Percentiles rank a stretch among this genome's conserved stretches.
These are phyloP conservation scores for Spicauda simplicius DNA, from an alignment of 2,888 invertebrate genomes.

Conservation along the genomic window DNA sequence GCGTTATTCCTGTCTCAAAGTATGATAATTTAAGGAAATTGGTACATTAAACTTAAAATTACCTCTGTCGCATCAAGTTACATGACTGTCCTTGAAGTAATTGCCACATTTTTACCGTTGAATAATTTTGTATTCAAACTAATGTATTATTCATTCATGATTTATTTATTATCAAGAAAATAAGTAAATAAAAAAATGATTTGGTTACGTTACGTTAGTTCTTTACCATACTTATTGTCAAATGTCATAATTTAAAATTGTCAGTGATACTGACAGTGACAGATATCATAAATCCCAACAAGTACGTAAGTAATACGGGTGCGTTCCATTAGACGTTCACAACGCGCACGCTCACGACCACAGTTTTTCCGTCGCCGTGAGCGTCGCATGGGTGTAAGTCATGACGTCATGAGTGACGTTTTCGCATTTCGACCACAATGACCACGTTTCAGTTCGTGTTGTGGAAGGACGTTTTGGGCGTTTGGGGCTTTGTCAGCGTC, in stretches of 20 bases:
- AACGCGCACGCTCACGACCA: too few relatives aligned
- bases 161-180: conserved; percentile 42
- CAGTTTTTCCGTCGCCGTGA: too few relatives aligned
- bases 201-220: conserved; percentile 40
- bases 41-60: conserved; percentile 38
- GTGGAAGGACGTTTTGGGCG: too few relatives aligned
- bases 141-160: conserved; percentile 49
- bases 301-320: too few relatives aligned
- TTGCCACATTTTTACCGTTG: conserved; percentile 68
- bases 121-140: conserved; percentile 26
- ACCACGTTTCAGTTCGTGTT: too few relatives aligned
- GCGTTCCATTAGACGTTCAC: too few relatives aligned
- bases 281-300: too few relatives aligned
- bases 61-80: conserved; percentile 68
- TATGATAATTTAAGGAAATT: not conserved
- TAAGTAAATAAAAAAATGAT: conserved; percentile 21
- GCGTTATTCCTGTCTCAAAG: not conserved
- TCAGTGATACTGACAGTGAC: too few relatives aligned
- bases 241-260: not conserved
- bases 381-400: too few relatives aligned
- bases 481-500: too few relatives aligned
- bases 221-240: not conserved
- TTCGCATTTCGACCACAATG: too few relatives aligned
- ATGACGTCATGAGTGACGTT: too few relatives aligned
- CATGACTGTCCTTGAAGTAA: conserved; percentile 67